These are phyloP conservation scores for Brachionus rubens DNA, from an alignment of 1,140 invertebrate genomes.

Conservation along the genomic window DNA sequence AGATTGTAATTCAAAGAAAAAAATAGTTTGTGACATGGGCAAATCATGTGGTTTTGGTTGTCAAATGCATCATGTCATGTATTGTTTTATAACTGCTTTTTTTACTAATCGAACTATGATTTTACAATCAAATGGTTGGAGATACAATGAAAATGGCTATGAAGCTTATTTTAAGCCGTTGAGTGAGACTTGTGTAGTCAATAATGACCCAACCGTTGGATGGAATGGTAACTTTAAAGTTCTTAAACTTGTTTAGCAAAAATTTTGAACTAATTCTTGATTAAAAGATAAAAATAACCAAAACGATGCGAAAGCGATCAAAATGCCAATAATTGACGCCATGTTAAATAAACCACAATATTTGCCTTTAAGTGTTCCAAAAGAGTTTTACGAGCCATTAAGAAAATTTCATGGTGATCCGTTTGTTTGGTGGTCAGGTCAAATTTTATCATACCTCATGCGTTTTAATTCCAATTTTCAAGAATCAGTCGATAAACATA, in stretches of 20 bases:
- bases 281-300: no score
- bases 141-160: conserved; percentile 79
- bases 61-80: conserved; percentile 92
- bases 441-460: conserved; percentile 84
- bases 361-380: conserved; percentile 86
- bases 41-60: conserved; percentile 96
- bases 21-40: conserved; percentile 89
- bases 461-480: conserved; percentile 69
- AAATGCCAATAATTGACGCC: conserved; percentile 89
- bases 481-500: conserved; percentile 71
- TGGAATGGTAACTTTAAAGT: conserved; percentile 52
- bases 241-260: no score
- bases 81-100: conserved; percentile 92
- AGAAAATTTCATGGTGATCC: conserved; percentile 84
- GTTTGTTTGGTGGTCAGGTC: conserved; percentile 93
- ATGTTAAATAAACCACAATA: conserved; percentile 80
- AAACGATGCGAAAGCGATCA: conserved; percentile 68
- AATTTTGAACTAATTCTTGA: no score
- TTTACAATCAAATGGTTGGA: conserved; percentile 88
- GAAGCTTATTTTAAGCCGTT: conserved; percentile 88
- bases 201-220: conserved; percentile 47
- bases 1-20: conserved; percentile 79
- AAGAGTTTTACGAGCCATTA: conserved; percentile 71
- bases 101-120: conserved; percentile 91
- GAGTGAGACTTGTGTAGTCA: conserved; percentile 74